Evolutionary conservation across 1,140 invertebrate genomes (phyloP), one percentile per base, ranked within the genome.

Genomic region (Calycopis cecrops): DNA sequence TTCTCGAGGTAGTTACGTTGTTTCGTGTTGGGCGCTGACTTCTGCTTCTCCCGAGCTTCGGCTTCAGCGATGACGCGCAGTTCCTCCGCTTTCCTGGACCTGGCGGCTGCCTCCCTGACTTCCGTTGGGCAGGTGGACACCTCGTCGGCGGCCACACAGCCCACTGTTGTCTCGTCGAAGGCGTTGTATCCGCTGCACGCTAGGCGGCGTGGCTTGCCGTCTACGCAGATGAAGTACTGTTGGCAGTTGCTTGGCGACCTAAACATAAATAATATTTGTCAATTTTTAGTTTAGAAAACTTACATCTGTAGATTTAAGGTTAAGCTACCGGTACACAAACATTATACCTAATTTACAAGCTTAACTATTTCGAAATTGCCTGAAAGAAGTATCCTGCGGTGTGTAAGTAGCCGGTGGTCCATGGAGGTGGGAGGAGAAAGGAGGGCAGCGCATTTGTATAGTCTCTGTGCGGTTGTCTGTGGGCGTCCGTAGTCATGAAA

Each of bases 181-280:
- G 94, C 95, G 17, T 91, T 90, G 60, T 93, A 94, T 59, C 92
- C 90, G 9, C 92, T 93, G 69, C 96, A 97, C 44, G 91, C 91
- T 53, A 93, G 90, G 0, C 75, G 70, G 42, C 93, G 78, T 0
- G 95, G 95, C 59, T 90, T 91, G 18, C 90, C 90, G 38, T 94
- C 92, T 0, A 96, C 90, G 71, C 96, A 97, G 3, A 96, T 88
- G 75, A 93, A 97, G 73, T 95, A 97, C 66, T 91, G 92, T 66
- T 94, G 92, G 76, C 95, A 97, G 65, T 96, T 93, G 1, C 56
- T 67, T 0, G 90, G 89, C 55, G 91, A 91, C 59, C 88, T 88
- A 16, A 74, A 76, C 34, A 48, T 48, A 59, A 61, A 42, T 9
- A 35, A n/a, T 11, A 35, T 48, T 35, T 28, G 4, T n/a, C 21